Base-by-base conservation (phyloP, 2,113 vertebrate species). In the Spea multiplicata region DNA sequence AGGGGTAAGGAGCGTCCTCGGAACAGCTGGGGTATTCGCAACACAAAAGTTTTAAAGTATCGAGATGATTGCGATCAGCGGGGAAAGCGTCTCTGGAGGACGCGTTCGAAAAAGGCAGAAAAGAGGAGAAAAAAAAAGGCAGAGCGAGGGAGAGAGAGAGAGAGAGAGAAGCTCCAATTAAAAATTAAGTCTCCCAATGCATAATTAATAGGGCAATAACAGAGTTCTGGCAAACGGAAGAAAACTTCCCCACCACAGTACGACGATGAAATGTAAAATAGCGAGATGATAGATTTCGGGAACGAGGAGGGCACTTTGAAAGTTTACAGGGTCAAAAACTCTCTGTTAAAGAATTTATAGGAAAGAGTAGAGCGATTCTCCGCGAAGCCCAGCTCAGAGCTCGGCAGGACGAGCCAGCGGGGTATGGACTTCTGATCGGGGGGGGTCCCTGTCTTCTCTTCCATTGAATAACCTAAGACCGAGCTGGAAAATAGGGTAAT, bases 181-280 rank as follows among this genome's bases (percentile, higher is more conserved):
- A 82, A 83, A 82, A 81, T 48, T 57, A 49, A 81, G 66, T 71
- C 44, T 12, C 66, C 57, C 45, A 57, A 52, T 50, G 44, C 78
- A 62, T 16, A 82, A 84, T n/a, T 6, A n/a, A 67, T 61, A 76
- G 82, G 50, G 66, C 45, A 64, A 49, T 82, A 70, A 71, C 12
- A 79, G 74, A 86, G 57, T 75, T 30, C 2, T 78, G 79, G n/a
- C 7, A 5, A 71, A 77, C 65, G 71, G 44, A 72, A 59, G 49
- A 44, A 16, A 73, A 53, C 30, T 64, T 69, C 59, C 77, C 16
- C n/a, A 10, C 46, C 55, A 82, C 16, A 66, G 47, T 74, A 12
- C 66, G 68, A 66, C 0, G 0, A 73, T 82, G 13, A 71, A 83
- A 72, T 75, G 53, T 84, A 50, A 79, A 79, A 44, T 14, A 79